Evolutionary conservation across 2,797 vertebrate species (phyloP), one percentile per base, ranked within the genome.

Genomic region (Hoplostethus mediterraneus): DNA sequence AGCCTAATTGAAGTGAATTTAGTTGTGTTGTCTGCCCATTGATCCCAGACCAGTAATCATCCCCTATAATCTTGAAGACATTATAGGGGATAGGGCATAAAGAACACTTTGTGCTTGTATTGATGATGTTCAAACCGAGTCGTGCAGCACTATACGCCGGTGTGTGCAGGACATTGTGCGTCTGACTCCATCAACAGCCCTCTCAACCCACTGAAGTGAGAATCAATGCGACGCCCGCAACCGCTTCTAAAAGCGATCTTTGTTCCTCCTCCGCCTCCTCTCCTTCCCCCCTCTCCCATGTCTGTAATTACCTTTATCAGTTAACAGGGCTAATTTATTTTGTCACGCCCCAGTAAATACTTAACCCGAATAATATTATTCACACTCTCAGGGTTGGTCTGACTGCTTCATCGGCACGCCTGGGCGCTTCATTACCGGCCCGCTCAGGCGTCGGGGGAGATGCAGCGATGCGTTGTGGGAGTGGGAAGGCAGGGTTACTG

Each of bases 281-380:
- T 36, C 40, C 66, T 62, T 44, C 54, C 53, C 9, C 55, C 21
- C 21, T 54, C 68, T 80, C 73, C 78, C 64, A 60, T 68, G 71
- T 67, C 80, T 86, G 71, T 92, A 94, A 92, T 94, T 94, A 89
- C 88, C 82, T 87, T 92, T 90, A 93, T 92, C 83, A 86, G 89
- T 87, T 92, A 89, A 87, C 75, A 61, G 89, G 89, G 81, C 87
- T 93, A 83, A 93, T 94, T 92, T 92, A 92, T 91, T 92, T 94
- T 92, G 89, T 90, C 88, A 89, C 75, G 87, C 83, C 81, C 82
- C 89, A 90, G 87, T 93, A 89, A 90, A 91, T 91, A 82, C 86
- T 89, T 92, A 92, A 91, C 88, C 75, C 85, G 82, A 88, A 86
- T 89, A 86, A 89, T 91, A 91, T 78, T 68, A 75, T 92, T 88